These are phyloP conservation scores for Halichoeres trimaculatus DNA, from an alignment of 2,113 vertebrate genomes.

Conservation along the genomic window DNA sequence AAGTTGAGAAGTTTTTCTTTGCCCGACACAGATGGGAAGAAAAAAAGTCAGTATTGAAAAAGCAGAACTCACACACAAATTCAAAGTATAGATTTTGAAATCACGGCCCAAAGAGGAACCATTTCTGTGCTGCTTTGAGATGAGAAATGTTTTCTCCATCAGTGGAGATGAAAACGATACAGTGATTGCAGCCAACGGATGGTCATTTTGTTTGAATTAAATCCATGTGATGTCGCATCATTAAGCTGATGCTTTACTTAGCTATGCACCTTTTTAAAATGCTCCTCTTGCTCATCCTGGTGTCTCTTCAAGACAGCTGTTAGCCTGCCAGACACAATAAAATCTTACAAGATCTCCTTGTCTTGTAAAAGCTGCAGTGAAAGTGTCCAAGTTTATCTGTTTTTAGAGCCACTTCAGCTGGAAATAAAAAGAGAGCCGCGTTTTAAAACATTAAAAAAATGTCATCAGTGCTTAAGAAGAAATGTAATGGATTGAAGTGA, in stretches of 20 bases:
- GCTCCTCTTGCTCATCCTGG: background rate
- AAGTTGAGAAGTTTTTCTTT: too few species aligned
- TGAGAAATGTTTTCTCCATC: too few species aligned
- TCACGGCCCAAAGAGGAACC: background rate
- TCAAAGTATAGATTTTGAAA: too few species aligned
- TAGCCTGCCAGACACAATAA: background rate
- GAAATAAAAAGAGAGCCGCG: background rate
- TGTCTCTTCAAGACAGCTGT: background rate
- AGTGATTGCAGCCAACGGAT: background rate
- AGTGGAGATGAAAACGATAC: background rate
- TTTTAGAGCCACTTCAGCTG: background rate
- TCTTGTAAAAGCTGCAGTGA: background rate
- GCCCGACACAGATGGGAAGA: too few species aligned
- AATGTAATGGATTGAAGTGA: background rate
- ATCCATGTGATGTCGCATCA: background rate
- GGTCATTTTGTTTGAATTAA: too few species aligned
- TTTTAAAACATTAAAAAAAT: background rate
- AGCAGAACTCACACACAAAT: too few species aligned
- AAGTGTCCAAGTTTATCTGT: background rate
- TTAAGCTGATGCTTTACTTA: background rate
- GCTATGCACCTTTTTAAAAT: background rate
- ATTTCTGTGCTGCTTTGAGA: background rate
- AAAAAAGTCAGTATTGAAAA: too few species aligned
- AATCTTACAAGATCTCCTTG: constrained; percentile 2
- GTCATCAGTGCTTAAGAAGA: background rate